These are phyloP conservation scores for Tanypteryx hageni DNA, from an alignment of 2,888 invertebrate genomes.

Conservation along the genomic window DNA sequence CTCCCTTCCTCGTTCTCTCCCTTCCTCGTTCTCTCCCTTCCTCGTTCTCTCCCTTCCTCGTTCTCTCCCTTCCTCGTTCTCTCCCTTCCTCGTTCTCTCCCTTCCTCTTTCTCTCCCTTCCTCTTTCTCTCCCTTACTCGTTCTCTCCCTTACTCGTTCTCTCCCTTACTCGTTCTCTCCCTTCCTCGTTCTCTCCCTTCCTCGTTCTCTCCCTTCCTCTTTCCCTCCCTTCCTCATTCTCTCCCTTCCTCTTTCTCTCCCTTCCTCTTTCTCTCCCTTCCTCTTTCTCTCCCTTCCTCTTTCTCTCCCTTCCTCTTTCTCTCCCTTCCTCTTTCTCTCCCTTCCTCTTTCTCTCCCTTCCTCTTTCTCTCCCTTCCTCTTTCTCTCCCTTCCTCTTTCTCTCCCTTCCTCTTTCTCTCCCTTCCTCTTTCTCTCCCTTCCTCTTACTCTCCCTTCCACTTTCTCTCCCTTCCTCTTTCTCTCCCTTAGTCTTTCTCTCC, in stretches of 20 bases:
- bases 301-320: neutral
- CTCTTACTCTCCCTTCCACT: neutral
- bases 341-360: neutral
- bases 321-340: neutral
- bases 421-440: neutral
- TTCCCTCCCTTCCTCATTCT: neutral
- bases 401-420: neutral
- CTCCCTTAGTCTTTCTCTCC: constrained; percentile 11
- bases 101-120: neutral
- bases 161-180: neutral
- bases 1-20: neutral
- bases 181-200: neutral
- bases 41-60: neutral
- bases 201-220: neutral
- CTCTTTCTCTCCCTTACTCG: too few relatives aligned
- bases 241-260: neutral
- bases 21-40: neutral
- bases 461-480: neutral
- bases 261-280: neutral
- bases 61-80: neutral
- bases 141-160: neutral
- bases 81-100: neutral
- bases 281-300: neutral
- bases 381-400: neutral
- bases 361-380: neutral